phyloP scores from a whole-genome alignment of 92 coral and sea anemone species.

The Siderastrea siderea region DNA sequence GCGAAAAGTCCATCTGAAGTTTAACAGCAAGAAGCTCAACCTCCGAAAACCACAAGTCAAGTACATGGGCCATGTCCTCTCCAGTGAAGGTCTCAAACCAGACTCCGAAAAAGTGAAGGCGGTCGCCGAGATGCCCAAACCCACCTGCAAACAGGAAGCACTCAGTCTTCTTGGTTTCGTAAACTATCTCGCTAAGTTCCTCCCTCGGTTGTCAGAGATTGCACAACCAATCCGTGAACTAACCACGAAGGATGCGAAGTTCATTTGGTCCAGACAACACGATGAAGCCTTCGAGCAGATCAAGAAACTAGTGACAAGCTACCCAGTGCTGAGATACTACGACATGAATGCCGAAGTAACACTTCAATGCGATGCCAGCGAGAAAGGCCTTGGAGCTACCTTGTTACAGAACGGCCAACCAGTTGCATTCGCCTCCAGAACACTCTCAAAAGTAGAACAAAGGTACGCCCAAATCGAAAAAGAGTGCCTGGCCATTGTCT shows the following conservation, averaged over 20 bases:
- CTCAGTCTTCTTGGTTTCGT: conserved; percentile 52
- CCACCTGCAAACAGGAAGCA: conserved; percentile 38
- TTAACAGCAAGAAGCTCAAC: conserved; percentile 74
- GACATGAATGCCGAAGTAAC: conserved; percentile 25
- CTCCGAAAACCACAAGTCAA: conserved; percentile 45
- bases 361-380: conserved; percentile 31
- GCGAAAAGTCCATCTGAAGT: conserved; percentile 50
- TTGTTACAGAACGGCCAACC: conserved; percentile 17
- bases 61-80: conserved; percentile 61
- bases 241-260: conserved; percentile 3
- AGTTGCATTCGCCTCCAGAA: conserved; percentile 12
- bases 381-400: conserved; percentile 11
- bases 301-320: conserved; percentile 22
- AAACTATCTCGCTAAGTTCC: conserved; percentile 54
- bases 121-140: conserved; percentile 39
- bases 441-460: conserved; percentile 12
- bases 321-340: conserved; percentile 42
- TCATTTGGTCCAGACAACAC: conserved; percentile 6
- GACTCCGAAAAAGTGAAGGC: conserved; percentile 41
- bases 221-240: conserved; percentile 57
- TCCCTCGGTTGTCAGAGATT: conserved; percentile 54
- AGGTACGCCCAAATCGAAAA: not conserved
- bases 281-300: conserved; percentile 23
- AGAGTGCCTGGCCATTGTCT: conserved; percentile 1
- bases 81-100: conserved; percentile 36